Evolutionary conservation across 1,140 invertebrate species (phyloP).

Genomic region (Penaeus indicus): DNA sequence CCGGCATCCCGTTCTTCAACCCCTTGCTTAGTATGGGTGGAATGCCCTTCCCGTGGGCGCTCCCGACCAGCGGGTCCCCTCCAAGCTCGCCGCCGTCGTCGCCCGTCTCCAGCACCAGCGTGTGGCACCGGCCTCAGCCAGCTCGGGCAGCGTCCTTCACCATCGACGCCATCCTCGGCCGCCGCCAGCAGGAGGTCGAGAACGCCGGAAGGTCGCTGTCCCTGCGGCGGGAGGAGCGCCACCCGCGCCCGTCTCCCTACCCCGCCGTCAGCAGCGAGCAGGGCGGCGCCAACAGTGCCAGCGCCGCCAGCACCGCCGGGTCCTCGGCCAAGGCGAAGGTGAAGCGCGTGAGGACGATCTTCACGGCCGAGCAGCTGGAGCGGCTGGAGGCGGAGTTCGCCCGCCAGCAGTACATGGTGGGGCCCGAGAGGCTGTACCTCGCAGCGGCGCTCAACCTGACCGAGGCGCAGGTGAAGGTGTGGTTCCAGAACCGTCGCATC

Average conservation of each 20-base stretch:
- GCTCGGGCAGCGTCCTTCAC: constrained; percentile 63
- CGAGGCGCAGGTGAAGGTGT: constrained; percentile 97
- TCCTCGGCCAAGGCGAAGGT: constrained; percentile 80
- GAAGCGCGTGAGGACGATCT: constrained; percentile 93
- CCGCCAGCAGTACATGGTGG: constrained; percentile 96
- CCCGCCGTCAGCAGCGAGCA: constrained; percentile 68
- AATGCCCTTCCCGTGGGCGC: constrained; percentile 59
- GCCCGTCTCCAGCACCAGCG: constrained; percentile 43
- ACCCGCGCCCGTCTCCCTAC: constrained; percentile 49
- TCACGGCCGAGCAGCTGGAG: constrained; percentile 98
- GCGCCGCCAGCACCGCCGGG: constrained; percentile 17
- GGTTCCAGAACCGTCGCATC: constrained; percentile 97
- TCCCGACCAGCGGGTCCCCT: constrained; percentile 49
- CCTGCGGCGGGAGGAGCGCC: constrained; percentile 40
- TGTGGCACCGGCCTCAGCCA: constrained; percentile 56
- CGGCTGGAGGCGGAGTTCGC: constrained; percentile 99
- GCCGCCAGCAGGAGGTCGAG: constrained; percentile 52
- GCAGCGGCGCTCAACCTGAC: constrained; percentile 94
- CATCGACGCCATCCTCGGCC: constrained; percentile 65
- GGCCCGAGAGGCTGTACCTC: constrained; percentile 96
- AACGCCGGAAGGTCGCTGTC: constrained; percentile 43
- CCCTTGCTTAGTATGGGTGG: constrained; percentile 59
- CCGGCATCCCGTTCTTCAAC: constrained; percentile 59
- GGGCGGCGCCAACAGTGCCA: constrained; percentile 68
- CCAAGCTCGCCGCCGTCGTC: constrained; percentile 54